Percentiles rank a stretch among this genome's conserved stretches.
Conservation (phyloP, 2,113 vertebrate species). For the Mormyrus lacerda region DNA sequence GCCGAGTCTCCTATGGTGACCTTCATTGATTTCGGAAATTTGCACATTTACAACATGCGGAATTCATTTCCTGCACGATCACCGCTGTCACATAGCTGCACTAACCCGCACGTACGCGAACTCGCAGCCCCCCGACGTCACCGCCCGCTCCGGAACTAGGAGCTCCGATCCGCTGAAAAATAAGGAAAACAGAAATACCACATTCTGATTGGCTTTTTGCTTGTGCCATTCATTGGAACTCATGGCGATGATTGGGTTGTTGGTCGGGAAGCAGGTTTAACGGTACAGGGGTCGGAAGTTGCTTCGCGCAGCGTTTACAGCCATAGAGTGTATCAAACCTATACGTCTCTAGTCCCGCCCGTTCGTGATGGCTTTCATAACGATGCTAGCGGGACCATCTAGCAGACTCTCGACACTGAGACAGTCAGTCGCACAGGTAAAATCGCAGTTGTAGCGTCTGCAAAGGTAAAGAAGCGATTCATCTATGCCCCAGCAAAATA, state of each 20-base stretch:
- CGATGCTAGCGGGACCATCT: background rate
- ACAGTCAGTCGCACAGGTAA: background rate
- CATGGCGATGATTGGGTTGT: background rate
- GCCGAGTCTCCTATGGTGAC: background rate
- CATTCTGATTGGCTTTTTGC: slow-evolving; percentile 25
- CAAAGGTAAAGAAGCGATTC: background rate
- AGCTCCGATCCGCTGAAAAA: slow-evolving; percentile 2
- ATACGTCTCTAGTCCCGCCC: background rate
- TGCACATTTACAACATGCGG: background rate
- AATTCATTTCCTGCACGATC: background rate
- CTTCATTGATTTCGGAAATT: background rate
- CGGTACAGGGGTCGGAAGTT: background rate
- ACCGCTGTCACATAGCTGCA: slow-evolving; percentile 26
- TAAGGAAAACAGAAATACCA: background rate
- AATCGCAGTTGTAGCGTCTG: background rate
- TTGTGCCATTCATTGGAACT: background rate
- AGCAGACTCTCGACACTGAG: background rate
- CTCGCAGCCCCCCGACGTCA: slow-evolving; percentile 37
- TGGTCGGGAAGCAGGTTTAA: background rate
- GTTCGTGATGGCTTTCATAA: background rate
- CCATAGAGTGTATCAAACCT: background rate
- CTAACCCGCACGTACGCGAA: slow-evolving; percentile 12
- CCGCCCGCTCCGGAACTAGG: background rate
- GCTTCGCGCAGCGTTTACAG: background rate
- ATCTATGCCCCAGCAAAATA: background rate